Evolutionary conservation across 2,113 vertebrate genomes (phyloP).

Genomic region (Chelonoidis abingdonii): DNA sequence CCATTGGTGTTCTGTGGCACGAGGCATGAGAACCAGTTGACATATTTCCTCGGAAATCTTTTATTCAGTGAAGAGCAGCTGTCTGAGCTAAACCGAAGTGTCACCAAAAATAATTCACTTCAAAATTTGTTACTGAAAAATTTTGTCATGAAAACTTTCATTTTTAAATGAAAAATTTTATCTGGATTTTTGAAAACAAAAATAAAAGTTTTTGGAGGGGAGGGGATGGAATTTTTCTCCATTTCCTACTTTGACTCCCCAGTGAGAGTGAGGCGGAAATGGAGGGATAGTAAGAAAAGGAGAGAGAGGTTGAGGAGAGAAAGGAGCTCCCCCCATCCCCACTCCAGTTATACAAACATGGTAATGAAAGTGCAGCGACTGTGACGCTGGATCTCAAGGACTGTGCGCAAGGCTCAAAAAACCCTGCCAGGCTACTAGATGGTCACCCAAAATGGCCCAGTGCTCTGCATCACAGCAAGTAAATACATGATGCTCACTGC

Average conservation of each 20-base stretch:
- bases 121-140: not conserved
- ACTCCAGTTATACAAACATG: not conserved
- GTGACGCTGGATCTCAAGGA: not conserved
- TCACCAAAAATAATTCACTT: not conserved
- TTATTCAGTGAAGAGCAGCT: too few species aligned
- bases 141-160: not conserved
- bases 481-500: conserved; percentile 25
- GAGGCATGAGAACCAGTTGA: too few species aligned
- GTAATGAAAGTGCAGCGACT: not conserved
- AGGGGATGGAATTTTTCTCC: not conserved
- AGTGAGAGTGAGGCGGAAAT: not conserved
- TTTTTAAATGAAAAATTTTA: not conserved
- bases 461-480: conserved; percentile 5
- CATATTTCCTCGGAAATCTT: too few species aligned
- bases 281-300: not conserved
- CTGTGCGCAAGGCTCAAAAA: too few species aligned
- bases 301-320: not conserved
- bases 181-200: not conserved
- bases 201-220: not conserved
- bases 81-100: not conserved
- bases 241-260: not conserved
- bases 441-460: conserved; percentile 47
- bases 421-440: not conserved
- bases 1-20: too few species aligned
- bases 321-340: not conserved